Conservation (phyloP, 1,140 invertebrate species). For the Nymphalis io region DNA sequence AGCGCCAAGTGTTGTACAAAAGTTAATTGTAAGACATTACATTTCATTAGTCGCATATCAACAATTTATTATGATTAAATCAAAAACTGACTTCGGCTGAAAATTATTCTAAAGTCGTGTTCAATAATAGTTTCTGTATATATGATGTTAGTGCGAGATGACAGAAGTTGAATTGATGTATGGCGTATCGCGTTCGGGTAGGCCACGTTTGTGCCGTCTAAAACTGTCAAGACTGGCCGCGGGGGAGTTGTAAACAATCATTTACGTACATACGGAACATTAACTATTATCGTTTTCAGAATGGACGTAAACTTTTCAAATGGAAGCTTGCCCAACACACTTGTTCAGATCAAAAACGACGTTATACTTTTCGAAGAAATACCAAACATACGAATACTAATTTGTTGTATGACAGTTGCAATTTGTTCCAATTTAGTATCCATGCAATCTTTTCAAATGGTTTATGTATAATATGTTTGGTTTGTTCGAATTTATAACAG, state of each 20-base stretch:
- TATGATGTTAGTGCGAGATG: conserved; percentile 1
- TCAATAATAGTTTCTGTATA: conserved; percentile 9
- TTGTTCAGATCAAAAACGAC: neutral
- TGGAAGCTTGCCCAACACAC: conserved; percentile 26
- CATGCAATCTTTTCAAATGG: too few species aligned
- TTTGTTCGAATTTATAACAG: too few species aligned
- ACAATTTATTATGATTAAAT: neutral
- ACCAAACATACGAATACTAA: too few species aligned
- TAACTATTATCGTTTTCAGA: conserved; percentile 23
- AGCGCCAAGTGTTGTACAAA: conserved; percentile 11
- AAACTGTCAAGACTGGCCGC: conserved; percentile 25
- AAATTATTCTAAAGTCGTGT: conserved; percentile 1
- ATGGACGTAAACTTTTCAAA: conserved; percentile 11
- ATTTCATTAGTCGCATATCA: conserved; percentile 5
- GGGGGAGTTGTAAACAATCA: conserved; percentile 31
- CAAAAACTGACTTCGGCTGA: neutral
- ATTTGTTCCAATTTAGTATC: too few species aligned
- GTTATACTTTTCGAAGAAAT: too few species aligned
- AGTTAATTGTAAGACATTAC: conserved; percentile 24
- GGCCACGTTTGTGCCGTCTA: conserved; percentile 4
- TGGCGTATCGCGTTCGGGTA: conserved; percentile 4
- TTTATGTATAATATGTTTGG: too few species aligned
- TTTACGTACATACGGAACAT: conserved; percentile 22
- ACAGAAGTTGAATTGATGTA: conserved; percentile 5
- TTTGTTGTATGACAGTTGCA: too few species aligned